Evolutionary conservation across 2,113 vertebrate genomes (phyloP).

Genomic region (Pongo pygmaeus): DNA sequence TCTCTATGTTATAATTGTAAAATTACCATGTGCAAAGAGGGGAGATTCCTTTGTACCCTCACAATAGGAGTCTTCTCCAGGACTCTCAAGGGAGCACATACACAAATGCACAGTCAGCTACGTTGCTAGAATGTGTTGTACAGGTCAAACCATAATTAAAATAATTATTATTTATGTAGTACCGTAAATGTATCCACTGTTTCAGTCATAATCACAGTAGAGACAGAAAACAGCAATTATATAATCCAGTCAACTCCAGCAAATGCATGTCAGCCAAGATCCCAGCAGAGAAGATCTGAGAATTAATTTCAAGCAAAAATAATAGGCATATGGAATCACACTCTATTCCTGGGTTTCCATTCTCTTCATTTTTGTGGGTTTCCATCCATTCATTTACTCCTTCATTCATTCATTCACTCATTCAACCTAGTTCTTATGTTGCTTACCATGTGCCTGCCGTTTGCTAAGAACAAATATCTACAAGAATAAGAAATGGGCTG

Average conservation of each 20-base stretch:
- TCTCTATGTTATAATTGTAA: conserved; percentile 51
- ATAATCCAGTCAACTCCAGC: conserved; percentile 66
- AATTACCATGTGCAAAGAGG: conserved; percentile 36
- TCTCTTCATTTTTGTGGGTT: neutral
- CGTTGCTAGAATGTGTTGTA: conserved; percentile 29
- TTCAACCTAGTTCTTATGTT: neutral
- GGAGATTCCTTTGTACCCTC: conserved; percentile 59
- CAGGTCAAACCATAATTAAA: conserved; percentile 76
- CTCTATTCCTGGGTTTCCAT: neutral
- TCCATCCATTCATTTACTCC: neutral
- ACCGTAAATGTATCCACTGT: conserved; percentile 55
- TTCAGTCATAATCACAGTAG: conserved; percentile 75
- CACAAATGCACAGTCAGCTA: conserved; percentile 57
- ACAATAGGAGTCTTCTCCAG: conserved; percentile 22
- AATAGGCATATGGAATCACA: neutral
- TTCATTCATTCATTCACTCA: neutral
- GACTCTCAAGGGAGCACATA: neutral
- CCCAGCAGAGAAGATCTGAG: conserved; percentile 47
- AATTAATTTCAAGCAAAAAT: conserved; percentile 53
- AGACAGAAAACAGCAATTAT: conserved; percentile 78
- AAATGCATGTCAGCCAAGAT: conserved; percentile 58
- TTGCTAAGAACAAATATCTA: neutral
- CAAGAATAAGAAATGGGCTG: neutral
- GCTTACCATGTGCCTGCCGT: neutral
- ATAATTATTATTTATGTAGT: conserved; percentile 76